Base-by-base conservation (phyloP, 1,140 invertebrate species). In the Glomeris maerens region DNA sequence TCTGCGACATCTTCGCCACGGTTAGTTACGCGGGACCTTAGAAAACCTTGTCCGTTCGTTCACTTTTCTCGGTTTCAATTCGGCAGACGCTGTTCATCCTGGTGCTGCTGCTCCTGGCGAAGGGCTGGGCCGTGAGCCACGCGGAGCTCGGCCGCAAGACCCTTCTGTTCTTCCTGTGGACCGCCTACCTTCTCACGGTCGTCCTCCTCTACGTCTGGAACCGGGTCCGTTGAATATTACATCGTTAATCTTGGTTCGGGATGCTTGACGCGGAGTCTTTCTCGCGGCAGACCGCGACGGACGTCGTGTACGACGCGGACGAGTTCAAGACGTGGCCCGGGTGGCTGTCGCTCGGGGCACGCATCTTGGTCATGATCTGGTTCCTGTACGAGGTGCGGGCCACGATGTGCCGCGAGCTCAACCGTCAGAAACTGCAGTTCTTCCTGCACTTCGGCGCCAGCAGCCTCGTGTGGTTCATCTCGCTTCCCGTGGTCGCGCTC, bases 241-340 rank as follows among this genome's bases (percentile, higher is more conserved):
- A n/a, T n/a, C n/a, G n/a, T n/a, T n/a, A n/a, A n/a, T n/a, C n/a
- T n/a, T n/a, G n/a, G n/a, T n/a, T n/a, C n/a, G n/a, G n/a, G n/a
- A n/a, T n/a, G n/a, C n/a, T n/a, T n/a, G n/a, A n/a, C n/a, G n/a
- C n/a, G n/a, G n/a, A n/a, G n/a, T n/a, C n/a, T n/a, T n/a, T n/a
- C n/a, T n/a, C n/a, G n/a, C n/a, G n/a, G n/a, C n/a, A 94, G 89
- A 90, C 83, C 38, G 89, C 93, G 72, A 83, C 95, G 27, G 87
- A 95, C 67, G 87, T 92, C 39, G 89, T 95, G 59, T 87, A 92
- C 66, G 90, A 96, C 61, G 88, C 92, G 47, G 90, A 95, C 65
- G 89, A 94, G 62, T 97, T 93, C 67, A 89, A 96, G 69, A 95
- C 91, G 4, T 91, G 87, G 83, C 90, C 91, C 2, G 91, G 92